Percentiles rank a stretch among this genome's conserved stretches.
Evolutionary conservation across 1,140 invertebrate species (phyloP).

Genomic region (Phortica variegata): DNA sequence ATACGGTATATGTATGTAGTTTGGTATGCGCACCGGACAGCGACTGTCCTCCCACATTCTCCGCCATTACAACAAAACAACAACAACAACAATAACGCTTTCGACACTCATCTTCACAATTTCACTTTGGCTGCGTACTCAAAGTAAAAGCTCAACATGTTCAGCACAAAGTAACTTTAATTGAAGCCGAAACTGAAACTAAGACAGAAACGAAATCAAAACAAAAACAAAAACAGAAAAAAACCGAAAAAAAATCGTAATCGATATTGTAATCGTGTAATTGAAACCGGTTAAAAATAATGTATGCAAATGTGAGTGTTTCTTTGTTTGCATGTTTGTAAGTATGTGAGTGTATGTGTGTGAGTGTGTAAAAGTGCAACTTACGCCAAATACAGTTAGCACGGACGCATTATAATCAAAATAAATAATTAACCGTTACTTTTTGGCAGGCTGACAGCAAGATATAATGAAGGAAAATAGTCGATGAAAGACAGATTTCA

Average conservation of each 20-base stretch:
- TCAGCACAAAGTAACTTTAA: slow-evolving; percentile 31
- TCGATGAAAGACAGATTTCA: too few relatives aligned
- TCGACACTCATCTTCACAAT: background rate
- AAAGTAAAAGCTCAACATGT: slow-evolving; percentile 52
- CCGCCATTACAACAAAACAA: background rate
- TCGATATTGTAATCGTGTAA: too few relatives aligned
- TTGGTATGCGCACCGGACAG: too few relatives aligned
- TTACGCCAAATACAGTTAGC: slow-evolving; percentile 2
- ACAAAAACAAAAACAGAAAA: background rate
- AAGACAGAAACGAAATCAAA: slow-evolving; percentile 11
- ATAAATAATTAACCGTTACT: too few relatives aligned
- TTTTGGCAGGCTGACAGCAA: too few relatives aligned
- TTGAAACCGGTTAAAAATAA: background rate
- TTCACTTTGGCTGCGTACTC: slow-evolving; percentile 15
- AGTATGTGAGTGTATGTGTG: background rate
- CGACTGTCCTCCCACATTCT: too few relatives aligned
- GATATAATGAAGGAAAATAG: too few relatives aligned
- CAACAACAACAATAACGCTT: background rate
- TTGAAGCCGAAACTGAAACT: slow-evolving; percentile 39
- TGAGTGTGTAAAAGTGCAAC: slow-evolving; percentile 13
- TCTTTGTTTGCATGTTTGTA: slow-evolving; percentile 10
- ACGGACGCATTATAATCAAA: too few relatives aligned
- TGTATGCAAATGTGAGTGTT: background rate
- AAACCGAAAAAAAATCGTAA: background rate
- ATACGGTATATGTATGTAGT: too few relatives aligned